Evolutionary conservation across 2,888 invertebrate genomes (phyloP).

Genomic region (Cryptocheilus praepositus): DNA sequence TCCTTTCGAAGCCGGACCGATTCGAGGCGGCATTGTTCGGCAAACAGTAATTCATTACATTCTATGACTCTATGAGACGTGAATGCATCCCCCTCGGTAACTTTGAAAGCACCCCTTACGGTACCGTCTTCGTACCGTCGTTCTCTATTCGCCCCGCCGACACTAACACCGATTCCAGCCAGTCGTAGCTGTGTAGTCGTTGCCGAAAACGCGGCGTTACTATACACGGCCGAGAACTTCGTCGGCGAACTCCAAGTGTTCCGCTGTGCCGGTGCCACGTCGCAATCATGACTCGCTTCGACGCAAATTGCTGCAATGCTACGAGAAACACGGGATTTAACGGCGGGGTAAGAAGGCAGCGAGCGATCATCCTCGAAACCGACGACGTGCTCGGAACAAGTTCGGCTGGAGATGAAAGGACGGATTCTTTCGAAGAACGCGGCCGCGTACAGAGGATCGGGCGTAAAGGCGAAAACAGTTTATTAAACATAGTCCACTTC

Average conservation of each 20-base stretch:
- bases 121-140: conserved; percentile 39
- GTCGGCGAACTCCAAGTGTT: conserved; percentile 52
- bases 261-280: conserved; percentile 49
- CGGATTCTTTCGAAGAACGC: not conserved
- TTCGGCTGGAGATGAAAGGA: too few relatives aligned
- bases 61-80: conserved; percentile 60
- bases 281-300: conserved; percentile 55
- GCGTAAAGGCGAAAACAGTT: too few relatives aligned
- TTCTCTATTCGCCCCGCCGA: conserved; percentile 5
- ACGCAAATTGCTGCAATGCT: conserved; percentile 47
- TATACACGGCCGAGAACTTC: conserved; percentile 48
- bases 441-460: too few relatives aligned
- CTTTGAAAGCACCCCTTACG: conserved; percentile 34
- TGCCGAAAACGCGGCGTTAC: conserved; percentile 1
- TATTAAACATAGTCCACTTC: too few relatives aligned
- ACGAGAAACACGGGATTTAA: conserved; percentile 32
- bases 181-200: too few relatives aligned
- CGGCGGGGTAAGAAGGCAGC: conserved; percentile 26
- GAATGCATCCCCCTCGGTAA: conserved; percentile 53
- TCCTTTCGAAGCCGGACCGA: conserved; percentile 49
- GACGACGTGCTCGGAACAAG: not conserved
- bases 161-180: not conserved
- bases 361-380: conserved; percentile 36
- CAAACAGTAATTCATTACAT: conserved; percentile 67
- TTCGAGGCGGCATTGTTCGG: conserved; percentile 60